A percentile compares a stretch with the other conserved stretches of the same genome.
phyloP scores from a whole-genome alignment of 2,113 vertebrate species.

The Orthonyx spaldingii region DNA sequence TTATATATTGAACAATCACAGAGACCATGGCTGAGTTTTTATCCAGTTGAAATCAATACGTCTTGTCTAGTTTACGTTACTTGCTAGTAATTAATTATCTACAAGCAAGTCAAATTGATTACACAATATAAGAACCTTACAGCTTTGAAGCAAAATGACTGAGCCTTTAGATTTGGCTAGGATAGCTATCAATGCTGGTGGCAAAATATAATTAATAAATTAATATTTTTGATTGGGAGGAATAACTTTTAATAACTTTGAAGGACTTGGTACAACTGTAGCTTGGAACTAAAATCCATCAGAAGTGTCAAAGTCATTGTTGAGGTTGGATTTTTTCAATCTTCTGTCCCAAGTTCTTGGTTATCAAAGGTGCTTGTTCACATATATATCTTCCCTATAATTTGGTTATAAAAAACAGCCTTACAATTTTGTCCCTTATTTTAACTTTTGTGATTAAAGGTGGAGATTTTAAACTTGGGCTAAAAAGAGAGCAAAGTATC shows the following conservation, averaged over 20 bases:
- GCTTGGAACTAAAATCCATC: not conserved
- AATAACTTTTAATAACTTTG: conserved; percentile 4
- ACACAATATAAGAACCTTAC: not conserved
- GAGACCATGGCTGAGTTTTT: not conserved
- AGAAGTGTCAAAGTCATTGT: not conserved
- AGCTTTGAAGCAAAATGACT: conserved; percentile 24
- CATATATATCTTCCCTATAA: not conserved
- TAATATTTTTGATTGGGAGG: not conserved
- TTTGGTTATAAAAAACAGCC: not conserved
- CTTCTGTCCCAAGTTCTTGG: not conserved
- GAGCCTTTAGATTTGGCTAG: not conserved
- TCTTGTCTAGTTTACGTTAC: not conserved
- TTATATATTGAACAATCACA: not conserved
- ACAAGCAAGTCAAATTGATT: conserved; percentile 41
- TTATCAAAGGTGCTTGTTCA: not conserved
- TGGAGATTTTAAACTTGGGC: not conserved
- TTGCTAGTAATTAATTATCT: conserved; percentile 22
- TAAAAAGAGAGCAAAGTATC: not conserved
- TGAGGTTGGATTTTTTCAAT: not conserved
- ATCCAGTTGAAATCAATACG: not conserved
- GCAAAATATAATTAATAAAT: conserved; percentile 31
- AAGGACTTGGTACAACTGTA: not conserved
- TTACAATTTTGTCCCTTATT: not conserved
- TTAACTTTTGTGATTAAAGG: not conserved
- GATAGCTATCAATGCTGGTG: conserved; percentile 25